Evolutionary conservation across 2,113 vertebrate species (phyloP), one percentile per base, ranked within the genome.

Genomic region (Polyodon spathula): DNA sequence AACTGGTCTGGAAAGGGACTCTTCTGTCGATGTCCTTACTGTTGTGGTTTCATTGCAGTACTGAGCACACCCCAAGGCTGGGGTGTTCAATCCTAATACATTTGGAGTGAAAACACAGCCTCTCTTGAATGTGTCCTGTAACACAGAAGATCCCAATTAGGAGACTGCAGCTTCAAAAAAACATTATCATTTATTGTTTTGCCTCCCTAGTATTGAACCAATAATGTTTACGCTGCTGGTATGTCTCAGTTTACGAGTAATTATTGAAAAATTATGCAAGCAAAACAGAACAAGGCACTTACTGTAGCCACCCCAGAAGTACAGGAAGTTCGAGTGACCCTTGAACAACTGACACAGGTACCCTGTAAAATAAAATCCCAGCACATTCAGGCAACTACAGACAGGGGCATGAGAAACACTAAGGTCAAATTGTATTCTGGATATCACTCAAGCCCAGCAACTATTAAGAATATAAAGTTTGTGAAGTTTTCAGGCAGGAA

Each of bases 21-120:
- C n/a, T n/a, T n/a, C n/a, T n/a, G n/a, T n/a, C n/a, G n/a, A 37
- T 9, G 3, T 43, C 39, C 78, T 63, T 64, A 92, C 85, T 67
- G 69, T 86, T 10, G 79, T 44, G 0, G 78, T 89, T 14, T 65
- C 1, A 6, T 86, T 89, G 68, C 91, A 95, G 61, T 73, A 70
- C 1, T 66, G 72, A 4, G 72, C 59, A 68, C 90, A 93, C 48
- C 89, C 78, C 0, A 6, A 69, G 11, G 38, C 58, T 1, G 70
- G 54, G 54, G 81, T 27, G 1, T 1, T 58, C n/a, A 73, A 0
- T 0, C 4, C 37, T 16, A 65, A 10, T 1, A 3, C 0, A 5
- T 3, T 58, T 7, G 65, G 3, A 3, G 37, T 59, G 63, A 73
- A 90, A 44, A 81, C 0, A 16, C 89, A 96, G 6, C 68, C 84